Evolutionary conservation across 1,140 invertebrate genomes (phyloP), one percentile per base, ranked within the genome.

Genomic region (Schlechtendalia chinensis): DNA sequence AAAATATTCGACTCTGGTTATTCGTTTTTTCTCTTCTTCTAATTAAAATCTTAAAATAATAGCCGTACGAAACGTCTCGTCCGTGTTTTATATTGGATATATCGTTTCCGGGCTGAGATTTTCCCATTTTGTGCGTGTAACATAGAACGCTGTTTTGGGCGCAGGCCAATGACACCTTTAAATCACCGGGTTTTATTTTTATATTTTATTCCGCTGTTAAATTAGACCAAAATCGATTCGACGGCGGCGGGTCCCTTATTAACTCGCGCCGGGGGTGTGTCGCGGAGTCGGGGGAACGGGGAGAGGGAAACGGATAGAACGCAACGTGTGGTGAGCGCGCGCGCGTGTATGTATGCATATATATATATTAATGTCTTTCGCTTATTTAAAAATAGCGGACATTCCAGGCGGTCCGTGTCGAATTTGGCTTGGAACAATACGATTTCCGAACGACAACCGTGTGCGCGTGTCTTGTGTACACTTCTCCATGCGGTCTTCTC

Each of bases 381-480:
- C 75, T 79, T 79, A 79, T 79, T 79, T 79, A 79, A 79, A 79
- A 79, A 79, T 79, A 79, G 75, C 75, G 75, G 75, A 79, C 75
- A 79, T 79, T 79, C 75, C 75, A 79, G 58, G 75, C 75, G 75
- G 75, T 79, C 75, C 75, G 58, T 79, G 58, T 79, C 75, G 75
- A 79, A 79, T 79, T 63, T 63, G 75, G 75, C 75, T 63, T 50
- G 39, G 58, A 79, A 79, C 75, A 79, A 79, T 79, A 79, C 75
- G 58, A 79, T 79, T 79, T 79, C 58, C 75, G 24, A 79, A 59
- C 72, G 54, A 22, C 54, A 2, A 22, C 24, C 16, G 59, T 27
- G 59, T 32, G 29, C 27, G 59, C 59, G 56, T 22, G 24, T 22
- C 17, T 54, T 22, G 53, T 72, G 27, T 72, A 53, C 45, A 47